Evolutionary conservation across 2,797 vertebrate species (phyloP).

Genomic region (Zonotrichia albicollis): DNA sequence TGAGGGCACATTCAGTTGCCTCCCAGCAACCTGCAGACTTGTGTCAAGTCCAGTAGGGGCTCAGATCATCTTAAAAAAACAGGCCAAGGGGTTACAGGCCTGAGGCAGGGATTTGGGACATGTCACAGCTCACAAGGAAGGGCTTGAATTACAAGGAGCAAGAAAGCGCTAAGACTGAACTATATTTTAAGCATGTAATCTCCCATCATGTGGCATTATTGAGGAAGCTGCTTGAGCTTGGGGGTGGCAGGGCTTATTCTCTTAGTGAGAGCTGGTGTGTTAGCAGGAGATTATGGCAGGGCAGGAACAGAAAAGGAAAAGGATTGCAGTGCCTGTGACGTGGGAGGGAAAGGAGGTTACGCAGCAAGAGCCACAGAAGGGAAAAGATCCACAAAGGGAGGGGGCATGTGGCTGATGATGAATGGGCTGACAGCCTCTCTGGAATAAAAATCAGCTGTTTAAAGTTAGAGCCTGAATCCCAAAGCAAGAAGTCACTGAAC

Average conservation of each 20-base stretch:
- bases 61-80: neutral
- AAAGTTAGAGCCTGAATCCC: neutral
- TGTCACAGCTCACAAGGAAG: neutral
- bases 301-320: conserved; percentile 46
- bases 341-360: conserved; percentile 58
- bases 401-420: neutral
- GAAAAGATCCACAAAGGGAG: conserved; percentile 12
- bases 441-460: neutral
- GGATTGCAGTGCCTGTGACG: conserved; percentile 38
- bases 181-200: conserved; percentile 62
- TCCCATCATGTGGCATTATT: conserved; percentile 50
- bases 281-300: conserved; percentile 54
- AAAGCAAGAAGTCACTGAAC: neutral
- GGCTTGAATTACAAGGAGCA: conserved; percentile 14
- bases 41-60: neutral
- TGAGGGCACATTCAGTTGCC: neutral
- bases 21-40: neutral
- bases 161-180: conserved; percentile 35
- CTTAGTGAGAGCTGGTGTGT: conserved; percentile 43
- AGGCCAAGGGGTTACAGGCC: neutral
- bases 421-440: neutral
- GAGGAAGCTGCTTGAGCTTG: conserved; percentile 55
- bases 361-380: neutral
- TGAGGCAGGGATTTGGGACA: neutral
- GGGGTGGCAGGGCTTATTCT: conserved; percentile 55